Evolutionary conservation across 2,888 invertebrate species (phyloP).

Genomic region (Pharmacophagus antenor): DNA sequence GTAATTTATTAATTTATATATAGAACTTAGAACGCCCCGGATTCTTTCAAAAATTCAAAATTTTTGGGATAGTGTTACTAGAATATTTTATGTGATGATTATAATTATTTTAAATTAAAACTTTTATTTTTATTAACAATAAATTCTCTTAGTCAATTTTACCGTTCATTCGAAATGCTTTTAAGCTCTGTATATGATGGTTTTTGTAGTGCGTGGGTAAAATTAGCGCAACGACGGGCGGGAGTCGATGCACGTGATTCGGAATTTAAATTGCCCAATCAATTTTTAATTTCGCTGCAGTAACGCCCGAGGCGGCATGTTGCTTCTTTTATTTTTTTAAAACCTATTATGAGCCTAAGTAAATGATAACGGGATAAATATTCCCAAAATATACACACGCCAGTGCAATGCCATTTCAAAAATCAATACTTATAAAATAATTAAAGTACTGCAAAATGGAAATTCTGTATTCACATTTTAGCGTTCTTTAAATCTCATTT

Average conservation of each 20-base stretch:
- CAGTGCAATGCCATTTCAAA: too few species aligned
- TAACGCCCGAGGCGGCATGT: slow-evolving; percentile 32
- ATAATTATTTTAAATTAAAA: background rate
- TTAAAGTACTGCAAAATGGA: background rate
- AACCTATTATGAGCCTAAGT: slow-evolving; percentile 19
- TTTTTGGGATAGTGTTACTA: too few species aligned
- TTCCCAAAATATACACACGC: background rate
- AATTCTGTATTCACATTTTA: too few species aligned
- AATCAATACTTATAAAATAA: background rate
- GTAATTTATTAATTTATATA: too few species aligned
- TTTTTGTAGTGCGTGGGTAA: slow-evolving; percentile 42
- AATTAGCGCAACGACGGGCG: slow-evolving; percentile 49
- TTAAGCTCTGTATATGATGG: slow-evolving; percentile 43
- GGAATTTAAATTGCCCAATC: slow-evolving; percentile 72
- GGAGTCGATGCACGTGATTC: slow-evolving; percentile 60
- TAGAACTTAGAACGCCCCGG: too few species aligned
- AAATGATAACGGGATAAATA: slow-evolving; percentile 15
- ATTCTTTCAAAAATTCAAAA: too few species aligned
- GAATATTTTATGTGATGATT: too few species aligned
- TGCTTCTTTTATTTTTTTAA: slow-evolving; percentile 15
- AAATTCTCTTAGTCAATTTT: background rate
- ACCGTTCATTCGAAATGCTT: slow-evolving; percentile 4
- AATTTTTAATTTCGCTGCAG: slow-evolving; percentile 68
- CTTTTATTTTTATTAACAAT: background rate
- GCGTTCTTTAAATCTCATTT: too few species aligned